Percentiles rank a stretch among this genome's conserved stretches.
Conservation (phyloP, 2,113 vertebrate species). For the Chloebia gouldiae region DNA sequence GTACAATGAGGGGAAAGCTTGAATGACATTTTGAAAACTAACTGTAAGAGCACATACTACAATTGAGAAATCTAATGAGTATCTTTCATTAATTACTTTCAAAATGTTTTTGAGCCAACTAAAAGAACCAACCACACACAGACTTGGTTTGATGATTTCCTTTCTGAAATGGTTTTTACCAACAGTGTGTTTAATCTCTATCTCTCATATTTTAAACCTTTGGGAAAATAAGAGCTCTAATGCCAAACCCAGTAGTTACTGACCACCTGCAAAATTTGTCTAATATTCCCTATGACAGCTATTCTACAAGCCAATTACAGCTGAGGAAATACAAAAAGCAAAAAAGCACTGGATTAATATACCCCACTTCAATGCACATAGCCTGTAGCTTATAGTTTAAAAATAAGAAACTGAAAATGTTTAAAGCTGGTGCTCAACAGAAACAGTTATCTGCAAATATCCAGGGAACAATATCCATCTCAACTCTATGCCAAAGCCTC, state of each 20-base stretch:
- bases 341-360: not conserved
- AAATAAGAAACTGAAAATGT: not conserved
- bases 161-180: not conserved
- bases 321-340: not conserved
- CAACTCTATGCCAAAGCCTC: not conserved
- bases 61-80: not conserved
- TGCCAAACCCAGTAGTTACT: not conserved
- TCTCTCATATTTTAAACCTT: not conserved
- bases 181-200: not conserved
- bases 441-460: not conserved
- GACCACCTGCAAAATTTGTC: not conserved
- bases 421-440: not conserved
- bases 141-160: not conserved
- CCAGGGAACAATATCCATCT: not conserved
- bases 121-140: not conserved
- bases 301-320: not conserved
- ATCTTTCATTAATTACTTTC: not conserved
- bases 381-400: not conserved
- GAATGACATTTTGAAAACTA: not conserved
- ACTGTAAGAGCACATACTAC: not conserved
- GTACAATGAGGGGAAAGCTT: not conserved
- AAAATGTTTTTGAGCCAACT: not conserved
- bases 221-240: not conserved
- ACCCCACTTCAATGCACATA: not conserved
- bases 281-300: not conserved